phyloP scores from a whole-genome alignment of 2,888 invertebrate species.

The Toxonevra muliebris region DNA sequence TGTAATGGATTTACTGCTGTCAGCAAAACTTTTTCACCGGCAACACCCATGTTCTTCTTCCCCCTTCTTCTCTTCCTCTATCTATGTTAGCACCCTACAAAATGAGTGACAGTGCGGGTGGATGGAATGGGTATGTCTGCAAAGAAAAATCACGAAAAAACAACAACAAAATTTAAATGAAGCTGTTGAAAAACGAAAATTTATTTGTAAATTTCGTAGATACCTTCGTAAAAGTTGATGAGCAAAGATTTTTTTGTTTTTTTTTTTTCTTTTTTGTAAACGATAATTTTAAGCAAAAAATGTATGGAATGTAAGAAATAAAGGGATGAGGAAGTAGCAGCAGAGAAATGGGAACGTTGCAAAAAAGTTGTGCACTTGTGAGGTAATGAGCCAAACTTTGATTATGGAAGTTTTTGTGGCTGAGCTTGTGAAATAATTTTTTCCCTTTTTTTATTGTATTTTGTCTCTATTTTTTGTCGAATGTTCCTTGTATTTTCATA shows the following conservation, averaged over 20 bases:
- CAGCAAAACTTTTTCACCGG: slow-evolving; percentile 55
- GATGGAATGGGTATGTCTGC: slow-evolving; percentile 28
- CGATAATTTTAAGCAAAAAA: too few species aligned
- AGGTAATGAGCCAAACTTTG: slow-evolving; percentile 58
- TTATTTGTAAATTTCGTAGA: slow-evolving; percentile 39
- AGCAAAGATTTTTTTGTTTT: not conserved
- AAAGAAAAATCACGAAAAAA: slow-evolving; percentile 20
- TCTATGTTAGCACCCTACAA: too few species aligned
- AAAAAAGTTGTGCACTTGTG: slow-evolving; percentile 2
- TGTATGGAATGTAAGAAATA: too few species aligned
- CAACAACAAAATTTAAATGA: slow-evolving; percentile 46
- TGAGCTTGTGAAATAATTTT: not conserved
- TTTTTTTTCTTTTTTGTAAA: not conserved
- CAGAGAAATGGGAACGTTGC: too few species aligned
- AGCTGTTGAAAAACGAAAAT: slow-evolving; percentile 52
- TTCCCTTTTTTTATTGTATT: not conserved
- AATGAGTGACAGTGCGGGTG: slow-evolving; percentile 16
- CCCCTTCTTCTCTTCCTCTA: slow-evolving; percentile 34
- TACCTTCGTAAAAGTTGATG: not conserved
- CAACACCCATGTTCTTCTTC: not conserved
- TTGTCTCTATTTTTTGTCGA: not conserved
- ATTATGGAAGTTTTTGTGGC: slow-evolving; percentile 47
- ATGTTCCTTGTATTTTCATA: too few species aligned
- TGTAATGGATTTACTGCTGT: slow-evolving; percentile 60
- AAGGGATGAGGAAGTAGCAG: too few species aligned